phyloP scores from a whole-genome alignment of 2,113 vertebrate genomes.

The Paracyprichromis sp. region DNA sequence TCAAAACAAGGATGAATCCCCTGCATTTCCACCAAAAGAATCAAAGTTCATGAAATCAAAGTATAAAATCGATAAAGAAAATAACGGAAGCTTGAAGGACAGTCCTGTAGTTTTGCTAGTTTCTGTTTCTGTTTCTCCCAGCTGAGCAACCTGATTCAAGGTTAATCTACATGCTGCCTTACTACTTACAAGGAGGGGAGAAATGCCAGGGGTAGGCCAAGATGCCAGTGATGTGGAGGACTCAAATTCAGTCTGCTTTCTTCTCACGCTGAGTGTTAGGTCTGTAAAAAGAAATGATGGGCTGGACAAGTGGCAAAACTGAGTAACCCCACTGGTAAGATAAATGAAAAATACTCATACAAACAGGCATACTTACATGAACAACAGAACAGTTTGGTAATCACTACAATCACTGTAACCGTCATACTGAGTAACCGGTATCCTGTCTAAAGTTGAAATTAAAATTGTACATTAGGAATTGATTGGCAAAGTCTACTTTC shows the following conservation, averaged over 20 bases:
- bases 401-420: fast-evolving
- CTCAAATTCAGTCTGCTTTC: background rate
- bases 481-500: background rate
- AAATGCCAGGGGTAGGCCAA: background rate
- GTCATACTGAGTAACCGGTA: background rate
- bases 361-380: background rate
- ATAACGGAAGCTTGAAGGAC: fast-evolving
- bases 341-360: background rate
- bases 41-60: background rate
- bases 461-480: background rate
- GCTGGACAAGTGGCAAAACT: background rate
- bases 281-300: background rate
- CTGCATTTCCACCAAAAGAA: background rate
- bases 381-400: background rate
- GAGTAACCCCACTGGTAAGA: background rate
- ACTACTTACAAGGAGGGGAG: background rate
- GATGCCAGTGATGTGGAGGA: background rate
- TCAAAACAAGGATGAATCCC: fast-evolving
- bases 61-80: background rate
- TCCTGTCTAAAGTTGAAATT: background rate
- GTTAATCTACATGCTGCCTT: background rate
- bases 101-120: background rate
- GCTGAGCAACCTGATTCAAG: background rate
- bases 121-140: fast-evolving
- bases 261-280: background rate